A percentile compares a stretch with the other conserved stretches of the same genome.
phyloP scores from a whole-genome alignment of 2,888 invertebrate species.

The Tetragonisca angustula region DNA sequence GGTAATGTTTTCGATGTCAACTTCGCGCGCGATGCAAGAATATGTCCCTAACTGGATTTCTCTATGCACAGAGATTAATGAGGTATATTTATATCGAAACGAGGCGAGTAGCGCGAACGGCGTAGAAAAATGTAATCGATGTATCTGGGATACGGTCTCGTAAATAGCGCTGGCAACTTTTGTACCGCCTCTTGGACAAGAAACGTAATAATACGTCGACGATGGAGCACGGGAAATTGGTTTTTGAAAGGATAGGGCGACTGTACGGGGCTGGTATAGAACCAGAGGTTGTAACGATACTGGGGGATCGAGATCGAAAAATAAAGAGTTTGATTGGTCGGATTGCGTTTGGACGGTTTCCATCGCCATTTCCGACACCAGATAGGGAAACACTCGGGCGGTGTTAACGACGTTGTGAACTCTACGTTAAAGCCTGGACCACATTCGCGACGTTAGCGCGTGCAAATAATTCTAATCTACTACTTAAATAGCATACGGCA shows the following conservation, averaged over 20 bases:
- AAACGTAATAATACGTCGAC: neutral
- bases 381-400: conserved; percentile 25
- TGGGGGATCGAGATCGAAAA: neutral
- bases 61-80: neutral
- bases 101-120: conserved; percentile 47
- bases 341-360: neutral
- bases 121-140: conserved; percentile 65
- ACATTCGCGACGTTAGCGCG: conserved; percentile 72
- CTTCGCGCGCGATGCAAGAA: conserved; percentile 17
- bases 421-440: conserved; percentile 79
- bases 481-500: conserved; percentile 47
- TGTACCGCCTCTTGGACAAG: no score
- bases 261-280: neutral
- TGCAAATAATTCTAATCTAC: conserved; percentile 60
- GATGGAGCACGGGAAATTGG: neutral
- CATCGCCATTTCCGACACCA: conserved; percentile 32
- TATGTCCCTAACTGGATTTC: neutral
- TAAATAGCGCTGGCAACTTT: conserved; percentile 20
- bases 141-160: conserved; percentile 20
- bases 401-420: conserved; percentile 30
- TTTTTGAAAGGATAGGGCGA: neutral
- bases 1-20: conserved; percentile 36
- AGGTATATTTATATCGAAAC: conserved; percentile 28
- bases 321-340: neutral
- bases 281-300: neutral